Evolutionary conservation across 2,113 vertebrate genomes (phyloP), one percentile per base, ranked within the genome.

Genomic region (Theristicus caerulescens): DNA sequence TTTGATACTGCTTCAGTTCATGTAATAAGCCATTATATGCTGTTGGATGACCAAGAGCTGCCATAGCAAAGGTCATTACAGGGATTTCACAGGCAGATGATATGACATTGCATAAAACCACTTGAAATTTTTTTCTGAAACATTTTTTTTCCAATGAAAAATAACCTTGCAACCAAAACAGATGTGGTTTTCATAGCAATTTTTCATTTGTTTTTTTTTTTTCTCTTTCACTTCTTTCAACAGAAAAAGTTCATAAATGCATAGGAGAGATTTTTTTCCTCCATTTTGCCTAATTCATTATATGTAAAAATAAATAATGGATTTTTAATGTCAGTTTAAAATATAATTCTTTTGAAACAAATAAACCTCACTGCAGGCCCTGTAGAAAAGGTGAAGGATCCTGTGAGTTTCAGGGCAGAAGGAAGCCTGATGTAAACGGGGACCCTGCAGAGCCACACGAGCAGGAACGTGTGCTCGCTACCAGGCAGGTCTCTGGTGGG

Each of bases 371-470:
- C 29, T 92, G 9, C 27, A 76, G 15, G 17, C 8, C 22, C 16
- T 62, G 26, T 38, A 71, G 51, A 73, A 58, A 86, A 85, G 16
- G 10, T 64, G 47, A 83, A n/a, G 26, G 44, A 49, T 20, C 36
- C 26, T 65, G 16, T 69, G 65, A 85, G 6, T 71, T 83, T 74
- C 65, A 84, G 21, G 9, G 36, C 66, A 57, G 81, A 86, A 90
- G 31, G 16, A 91, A 86, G 8, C 11, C 51, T 74, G 10, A 55
- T 59, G 16, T 15, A 80, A 66, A 77, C 1, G 12, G 25, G 46
- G 31, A 36, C 16, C 32, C 51, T n/a, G 72, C 58, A 70, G 26
- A 71, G 51, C 21, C 34, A 38, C 3, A 0, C 0, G 0, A 73
- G 15, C 21, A 91, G 69, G 31, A 92, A 38, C 2, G 0, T 21